Base-by-base conservation (phyloP, 23 tunicate species). In the Halocynthia aurantium region DNA sequence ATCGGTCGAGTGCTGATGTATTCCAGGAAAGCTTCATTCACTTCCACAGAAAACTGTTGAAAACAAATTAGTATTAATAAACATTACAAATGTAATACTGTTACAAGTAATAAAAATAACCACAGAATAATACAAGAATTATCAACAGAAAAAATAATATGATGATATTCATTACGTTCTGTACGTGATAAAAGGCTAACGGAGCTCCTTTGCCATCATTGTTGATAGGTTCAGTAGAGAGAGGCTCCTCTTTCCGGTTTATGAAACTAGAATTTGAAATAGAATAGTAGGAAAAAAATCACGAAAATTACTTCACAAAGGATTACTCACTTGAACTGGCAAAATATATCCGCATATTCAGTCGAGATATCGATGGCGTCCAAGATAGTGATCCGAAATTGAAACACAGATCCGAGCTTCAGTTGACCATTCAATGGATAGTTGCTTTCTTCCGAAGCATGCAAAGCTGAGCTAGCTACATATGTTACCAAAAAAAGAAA, bases 141-240 rank as follows among this genome's bases (percentile, higher is more conserved):
- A 11, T 15, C n/a, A 44, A 78, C 20, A 65, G 49, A 61, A 0
- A 31, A 31, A 4, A 31, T 0, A 31, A 31, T 31, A 31, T 31
- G 4, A 31, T 31, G 44, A 31, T 31, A 31, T 31, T 31, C 44
- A 31, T 31, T 78, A 89, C 96, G 62, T 89, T 89, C 70, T 89
- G 96, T 21, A 89, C 96, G 57, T 89, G 96, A 56, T 89, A 89
- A 57, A 89, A 89, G 60, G 88, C 96, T 2, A 89, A 80, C 7
- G 96, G 96, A 50, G 96, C 96, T 8, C 86, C 86, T 62, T 80
- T 76, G 5, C 96, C 88, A 6, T 88, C 81, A 80, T 89, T 89
- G 21, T 84, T 89, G 19, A 89, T 80, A 11, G 96, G 96, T 51
- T 89, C 96, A 12, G 96, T 89, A 9, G 96, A 89, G 55, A 89